Base-by-base conservation (phyloP, 2,797 vertebrate species). In the Lutjanus campechanus region DNA sequence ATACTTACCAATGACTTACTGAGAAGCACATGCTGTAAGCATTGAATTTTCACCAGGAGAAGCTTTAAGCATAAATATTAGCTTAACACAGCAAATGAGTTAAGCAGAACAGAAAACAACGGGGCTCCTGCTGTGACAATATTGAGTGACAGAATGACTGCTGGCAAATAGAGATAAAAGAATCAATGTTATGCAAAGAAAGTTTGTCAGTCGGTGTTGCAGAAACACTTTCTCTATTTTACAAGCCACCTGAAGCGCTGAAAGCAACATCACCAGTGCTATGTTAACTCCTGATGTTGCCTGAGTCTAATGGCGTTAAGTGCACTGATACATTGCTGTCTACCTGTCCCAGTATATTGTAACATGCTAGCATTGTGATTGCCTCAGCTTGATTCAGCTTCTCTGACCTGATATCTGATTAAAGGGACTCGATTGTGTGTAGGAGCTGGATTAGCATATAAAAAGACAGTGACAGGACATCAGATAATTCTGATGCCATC, bases 401-500 rank as follows among this genome's bases (percentile, higher is more conserved):
- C 89, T 88, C 72, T 91, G 87, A 92, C 89, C 91, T 85, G 82
- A 83, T 83, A 90, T 91, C 89, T 89, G 86, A 92, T 85, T 86
- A 90, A 87, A 92, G 78, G 73, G 79, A 90, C 85, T 89, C 50
- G 7, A 63, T 78, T 86, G 76, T 85, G 77, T 85, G 83, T 72
- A 76, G 90, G 80, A 88, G 83, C 75, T 59, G 70, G 69, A 93
- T 95, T 95, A 93, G 84, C 93, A 94, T 94, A 92, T 93, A 91
- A 95, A 94, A 93, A 93, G 90, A 88, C 81, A 73, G 61, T 84
- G 90, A 90, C 82, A 86, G 76, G 76, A 86, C 88, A 91, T 91
- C 83, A 81, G 85, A 89, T 91, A 87, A 87, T 84, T 92, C 77
- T 78, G 83, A 88, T 83, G 77, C 86, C 90, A 91, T 93, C 90